Evolutionary conservation across 2,113 vertebrate species (phyloP).

Genomic region (Ascaphus truei): DNA sequence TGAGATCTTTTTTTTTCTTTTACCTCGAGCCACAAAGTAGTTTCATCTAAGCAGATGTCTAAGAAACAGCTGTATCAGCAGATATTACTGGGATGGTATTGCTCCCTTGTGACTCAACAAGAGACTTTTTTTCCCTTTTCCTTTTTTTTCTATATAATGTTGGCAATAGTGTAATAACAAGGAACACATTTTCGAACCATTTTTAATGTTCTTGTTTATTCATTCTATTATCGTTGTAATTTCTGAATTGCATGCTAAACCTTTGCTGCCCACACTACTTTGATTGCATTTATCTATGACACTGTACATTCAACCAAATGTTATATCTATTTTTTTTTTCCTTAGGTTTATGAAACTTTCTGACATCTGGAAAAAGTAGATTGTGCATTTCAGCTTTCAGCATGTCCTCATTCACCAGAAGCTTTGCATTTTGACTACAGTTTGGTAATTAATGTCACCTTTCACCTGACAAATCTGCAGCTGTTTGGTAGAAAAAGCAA

Average conservation of each 20-base stretch:
- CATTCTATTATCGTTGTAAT: slow-evolving; percentile 56
- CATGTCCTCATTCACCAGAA: slow-evolving; percentile 53
- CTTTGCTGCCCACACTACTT: no score
- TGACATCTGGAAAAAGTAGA: slow-evolving; percentile 69
- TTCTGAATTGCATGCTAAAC: slow-evolving; percentile 50
- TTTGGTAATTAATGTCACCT: slow-evolving; percentile 48
- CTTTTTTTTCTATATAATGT: no score
- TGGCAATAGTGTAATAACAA: slow-evolving; percentile 59
- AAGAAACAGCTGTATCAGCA: slow-evolving; percentile 54
- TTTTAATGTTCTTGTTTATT: slow-evolving; percentile 55
- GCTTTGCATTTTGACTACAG: slow-evolving; percentile 47
- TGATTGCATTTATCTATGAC: no score
- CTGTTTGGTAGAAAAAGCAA: slow-evolving; percentile 52
- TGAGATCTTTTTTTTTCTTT: slow-evolving; percentile 40
- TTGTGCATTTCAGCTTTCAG: no score
- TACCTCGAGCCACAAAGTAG: slow-evolving; percentile 47
- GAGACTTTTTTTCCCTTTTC: slow-evolving; percentile 45
- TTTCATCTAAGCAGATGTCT: slow-evolving; percentile 52
- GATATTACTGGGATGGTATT: slow-evolving; percentile 46
- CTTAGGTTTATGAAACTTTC: slow-evolving; percentile 48
- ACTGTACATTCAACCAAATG: slow-evolving; percentile 31
- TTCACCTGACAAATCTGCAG: slow-evolving; percentile 52
- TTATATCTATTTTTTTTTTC: no score
- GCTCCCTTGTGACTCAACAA: slow-evolving; percentile 45
- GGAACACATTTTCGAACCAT: slow-evolving; percentile 59